Percentiles rank a stretch among this genome's conserved stretches.
Conservation (phyloP, 2,797 vertebrate species). For the Falco columbarius region DNA sequence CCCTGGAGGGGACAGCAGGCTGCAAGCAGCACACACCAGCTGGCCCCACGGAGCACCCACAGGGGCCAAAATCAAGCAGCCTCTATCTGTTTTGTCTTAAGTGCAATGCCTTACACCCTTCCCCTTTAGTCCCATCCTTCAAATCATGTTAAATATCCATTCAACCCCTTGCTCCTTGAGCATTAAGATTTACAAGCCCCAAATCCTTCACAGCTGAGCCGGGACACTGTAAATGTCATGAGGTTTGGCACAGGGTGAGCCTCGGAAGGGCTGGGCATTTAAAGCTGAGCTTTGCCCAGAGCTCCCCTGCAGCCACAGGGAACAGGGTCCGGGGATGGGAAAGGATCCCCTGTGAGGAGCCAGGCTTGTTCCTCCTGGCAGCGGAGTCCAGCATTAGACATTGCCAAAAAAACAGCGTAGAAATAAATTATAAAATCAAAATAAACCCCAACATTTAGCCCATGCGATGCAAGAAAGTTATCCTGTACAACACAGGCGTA, state of each 20-base stretch:
- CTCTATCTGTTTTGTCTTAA: not conserved
- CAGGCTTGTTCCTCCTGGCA: not conserved
- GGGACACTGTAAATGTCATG: not conserved
- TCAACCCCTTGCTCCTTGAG: not conserved
- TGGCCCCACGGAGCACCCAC: fast-evolving
- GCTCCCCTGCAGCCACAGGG: fast-evolving
- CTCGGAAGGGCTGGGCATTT: fast-evolving
- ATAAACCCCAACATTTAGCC: not conserved
- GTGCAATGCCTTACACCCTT: fast-evolving
- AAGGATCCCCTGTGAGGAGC: not conserved
- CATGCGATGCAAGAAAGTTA: not conserved
- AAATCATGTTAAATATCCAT: not conserved
- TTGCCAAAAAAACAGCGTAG: not conserved
- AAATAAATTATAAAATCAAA: not conserved
- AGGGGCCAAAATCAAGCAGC: not conserved
- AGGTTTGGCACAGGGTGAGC: not conserved
- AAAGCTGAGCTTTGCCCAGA: not conserved
- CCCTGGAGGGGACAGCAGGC: not conserved
- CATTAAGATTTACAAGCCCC: not conserved
- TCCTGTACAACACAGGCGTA: not conserved
- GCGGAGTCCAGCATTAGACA: not conserved
- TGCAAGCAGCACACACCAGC: not conserved
- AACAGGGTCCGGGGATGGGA: not conserved
- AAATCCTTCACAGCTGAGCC: not conserved
- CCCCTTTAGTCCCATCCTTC: not conserved